Conservation (phyloP, 2,797 vertebrate genomes). For the Scyliorhinus canicula region DNA sequence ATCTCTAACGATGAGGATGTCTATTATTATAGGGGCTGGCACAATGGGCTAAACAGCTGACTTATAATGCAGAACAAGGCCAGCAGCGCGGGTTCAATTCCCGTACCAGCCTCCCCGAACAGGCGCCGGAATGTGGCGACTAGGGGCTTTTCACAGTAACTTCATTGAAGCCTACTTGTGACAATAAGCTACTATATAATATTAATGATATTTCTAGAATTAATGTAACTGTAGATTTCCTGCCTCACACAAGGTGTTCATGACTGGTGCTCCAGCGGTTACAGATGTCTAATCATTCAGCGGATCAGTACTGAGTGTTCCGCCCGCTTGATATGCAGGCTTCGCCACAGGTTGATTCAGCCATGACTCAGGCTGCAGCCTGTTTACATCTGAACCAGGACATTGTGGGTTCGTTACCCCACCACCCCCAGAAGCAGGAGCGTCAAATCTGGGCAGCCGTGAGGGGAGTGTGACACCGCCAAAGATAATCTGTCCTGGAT, state of each 20-base stretch:
- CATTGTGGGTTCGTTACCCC: not conserved
- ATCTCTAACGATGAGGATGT: not conserved
- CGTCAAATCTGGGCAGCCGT: not conserved
- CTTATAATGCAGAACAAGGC: no score
- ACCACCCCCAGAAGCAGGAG: not conserved
- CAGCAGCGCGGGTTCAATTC: no score
- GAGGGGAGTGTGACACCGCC: not conserved
- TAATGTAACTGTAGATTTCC: not conserved
- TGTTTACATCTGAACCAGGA: not conserved
- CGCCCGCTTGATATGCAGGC: not conserved
- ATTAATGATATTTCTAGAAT: no score
- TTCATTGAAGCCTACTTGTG: no score
- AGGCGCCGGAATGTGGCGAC: no score
- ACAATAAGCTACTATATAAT: no score
- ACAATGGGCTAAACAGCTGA: no score
- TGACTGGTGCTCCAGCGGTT: not conserved
- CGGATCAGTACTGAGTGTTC: not conserved
- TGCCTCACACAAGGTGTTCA: not conserved
- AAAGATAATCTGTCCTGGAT: not conserved
- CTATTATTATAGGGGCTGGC: no score
- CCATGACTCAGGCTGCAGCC: not conserved
- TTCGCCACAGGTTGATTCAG: not conserved
- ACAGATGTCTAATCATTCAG: not conserved
- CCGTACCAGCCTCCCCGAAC: no score
- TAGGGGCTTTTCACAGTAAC: no score